Evolutionary conservation across 2,113 vertebrate species (phyloP).

Genomic region (Tenrec ecaudatus): DNA sequence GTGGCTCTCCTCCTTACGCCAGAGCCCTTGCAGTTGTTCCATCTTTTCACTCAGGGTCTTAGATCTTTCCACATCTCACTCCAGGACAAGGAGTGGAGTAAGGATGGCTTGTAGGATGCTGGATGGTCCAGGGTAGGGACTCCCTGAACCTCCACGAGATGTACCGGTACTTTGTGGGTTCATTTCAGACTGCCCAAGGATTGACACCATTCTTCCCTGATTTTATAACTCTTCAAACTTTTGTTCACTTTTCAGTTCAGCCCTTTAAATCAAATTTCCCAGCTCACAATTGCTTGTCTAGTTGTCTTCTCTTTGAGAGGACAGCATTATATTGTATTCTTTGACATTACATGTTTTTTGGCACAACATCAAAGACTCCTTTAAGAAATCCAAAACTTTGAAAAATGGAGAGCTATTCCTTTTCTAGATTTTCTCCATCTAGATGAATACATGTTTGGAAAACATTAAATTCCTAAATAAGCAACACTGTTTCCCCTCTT

Average conservation of each 20-base stretch:
- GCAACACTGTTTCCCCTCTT: background rate
- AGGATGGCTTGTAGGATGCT: background rate
- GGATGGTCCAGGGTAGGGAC: background rate
- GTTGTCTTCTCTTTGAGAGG: constrained; percentile 8
- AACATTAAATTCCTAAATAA: background rate
- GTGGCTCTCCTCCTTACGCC: background rate
- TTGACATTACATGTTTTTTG: background rate
- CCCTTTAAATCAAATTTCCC: background rate
- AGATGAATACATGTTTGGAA: background rate
- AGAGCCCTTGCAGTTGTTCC: background rate
- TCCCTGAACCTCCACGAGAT: background rate
- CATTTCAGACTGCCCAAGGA: background rate
- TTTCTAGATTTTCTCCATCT: no score
- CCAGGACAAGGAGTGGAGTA: background rate
- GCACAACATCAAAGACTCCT: no score
- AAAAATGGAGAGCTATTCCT: no score
- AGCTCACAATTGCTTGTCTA: background rate
- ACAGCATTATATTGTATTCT: background rate
- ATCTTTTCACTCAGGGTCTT: background rate
- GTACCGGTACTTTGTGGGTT: background rate
- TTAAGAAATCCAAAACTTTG: no score
- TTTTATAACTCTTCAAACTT: background rate
- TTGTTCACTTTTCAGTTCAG: background rate
- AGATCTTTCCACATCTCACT: background rate
- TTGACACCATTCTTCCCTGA: background rate